Base-by-base conservation (phyloP, 2,113 vertebrate genomes). In the Gnathonemus longibarbis region DNA sequence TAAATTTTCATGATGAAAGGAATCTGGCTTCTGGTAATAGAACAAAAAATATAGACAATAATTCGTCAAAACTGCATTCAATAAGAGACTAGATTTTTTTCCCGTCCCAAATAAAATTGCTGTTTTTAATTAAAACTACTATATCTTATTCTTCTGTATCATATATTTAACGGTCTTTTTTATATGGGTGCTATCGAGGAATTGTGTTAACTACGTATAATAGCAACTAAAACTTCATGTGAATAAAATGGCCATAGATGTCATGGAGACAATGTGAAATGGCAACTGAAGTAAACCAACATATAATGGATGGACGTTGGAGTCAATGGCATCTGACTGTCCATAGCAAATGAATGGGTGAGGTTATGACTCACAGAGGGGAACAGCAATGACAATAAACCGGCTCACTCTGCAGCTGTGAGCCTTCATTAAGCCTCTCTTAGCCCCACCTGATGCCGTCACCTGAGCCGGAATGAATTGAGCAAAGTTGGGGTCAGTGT, bases 1-100 rank as follows among this genome's bases (percentile, higher is more conserved):
- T 19, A 85, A 85, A 49, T 86, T 86, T 50, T 50, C 46, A 50
- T 27, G 84, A 86, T n/a, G 84, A 86, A 86, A 86, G 84, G 46
- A 50, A 86, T n/a, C 21, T n/a, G 84, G 19, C n/a, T 48, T 49
- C 10, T 50, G 45, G n/a, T 42, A 80, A 80, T 80, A 42, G 17
- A 80, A 80, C 74, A 42, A 19, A 80, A 46, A 86, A 49, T 19
- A 49, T 46, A 49, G 83, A 45, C 74, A 80, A 80, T 49, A n/a
- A 48, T n/a, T 13, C 3, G n/a, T 66, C 15, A 80, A 80, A 80
- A 80, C 74, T 80, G 31, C 74, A 80, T 80, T 70, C n/a, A 70
- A 70, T 19, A 80, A 42, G 0, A 80, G 21, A 49, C n/a, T 45
- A 27, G 45, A 49, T 49, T 48, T 85, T 45, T 49, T 42, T 19